phyloP scores from a whole-genome alignment of 2,113 vertebrate genomes.

The Eulemur rufifrons region DNA sequence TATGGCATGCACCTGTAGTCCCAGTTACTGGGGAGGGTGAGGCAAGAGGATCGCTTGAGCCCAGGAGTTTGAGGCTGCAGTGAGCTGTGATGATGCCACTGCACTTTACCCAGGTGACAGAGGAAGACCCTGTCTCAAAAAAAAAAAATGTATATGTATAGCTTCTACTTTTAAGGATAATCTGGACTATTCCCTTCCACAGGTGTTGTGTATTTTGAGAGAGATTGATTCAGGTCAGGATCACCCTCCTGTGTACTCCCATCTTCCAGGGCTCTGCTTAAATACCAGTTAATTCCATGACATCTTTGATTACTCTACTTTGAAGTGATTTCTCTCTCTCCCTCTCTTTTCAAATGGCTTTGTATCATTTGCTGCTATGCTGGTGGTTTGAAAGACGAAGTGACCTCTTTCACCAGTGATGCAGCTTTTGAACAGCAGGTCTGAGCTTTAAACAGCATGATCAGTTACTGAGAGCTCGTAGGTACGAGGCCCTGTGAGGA shows the following conservation, averaged over 20 bases:
- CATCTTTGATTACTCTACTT: not conserved
- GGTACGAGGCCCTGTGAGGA: not conserved
- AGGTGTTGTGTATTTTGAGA: not conserved
- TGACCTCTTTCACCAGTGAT: accelerated
- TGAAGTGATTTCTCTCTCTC: not conserved
- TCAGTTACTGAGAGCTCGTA: too few species aligned
- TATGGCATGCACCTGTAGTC: too few species aligned
- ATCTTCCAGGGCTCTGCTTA: not conserved
- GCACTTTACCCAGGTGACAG: too few species aligned
- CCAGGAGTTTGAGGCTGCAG: too few species aligned
- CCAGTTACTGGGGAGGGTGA: too few species aligned
- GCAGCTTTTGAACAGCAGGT: not conserved
- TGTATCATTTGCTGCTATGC: not conserved
- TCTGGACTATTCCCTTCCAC: not conserved
- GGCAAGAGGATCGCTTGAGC: too few species aligned
- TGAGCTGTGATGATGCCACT: too few species aligned
- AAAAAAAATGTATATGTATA: not conserved
- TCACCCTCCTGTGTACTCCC: not conserved
- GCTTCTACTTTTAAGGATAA: not conserved
- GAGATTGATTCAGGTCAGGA: not conserved
- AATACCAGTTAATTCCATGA: not conserved
- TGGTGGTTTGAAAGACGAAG: not conserved
- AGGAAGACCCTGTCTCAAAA: not conserved
- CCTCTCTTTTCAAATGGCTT: not conserved
- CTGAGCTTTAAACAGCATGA: not conserved